Evolutionary conservation across 2,888 invertebrate genomes (phyloP).

Genomic region (Melangyna quadrimaculata): DNA sequence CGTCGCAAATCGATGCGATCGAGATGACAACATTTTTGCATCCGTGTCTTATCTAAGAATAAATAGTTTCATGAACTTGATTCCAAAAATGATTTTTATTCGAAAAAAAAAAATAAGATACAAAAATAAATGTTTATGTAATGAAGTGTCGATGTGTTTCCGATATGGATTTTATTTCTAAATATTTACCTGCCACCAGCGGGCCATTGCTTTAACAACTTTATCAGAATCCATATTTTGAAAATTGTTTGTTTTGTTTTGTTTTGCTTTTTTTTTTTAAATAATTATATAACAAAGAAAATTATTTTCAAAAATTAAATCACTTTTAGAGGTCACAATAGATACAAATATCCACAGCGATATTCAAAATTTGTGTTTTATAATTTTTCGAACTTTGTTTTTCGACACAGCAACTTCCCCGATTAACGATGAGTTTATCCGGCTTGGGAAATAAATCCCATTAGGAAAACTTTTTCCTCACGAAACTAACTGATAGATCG

Average conservation of each 20-base stretch:
- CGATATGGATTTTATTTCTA: neutral
- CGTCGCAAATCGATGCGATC: conserved; percentile 40
- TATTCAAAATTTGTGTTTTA: neutral
- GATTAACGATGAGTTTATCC: neutral
- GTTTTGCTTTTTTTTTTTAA: conserved; percentile 13
- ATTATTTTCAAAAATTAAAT: neutral
- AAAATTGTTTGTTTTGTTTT: neutral
- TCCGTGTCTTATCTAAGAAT: conserved; percentile 13
- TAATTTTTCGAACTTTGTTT: neutral
- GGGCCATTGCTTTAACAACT: conserved; percentile 81
- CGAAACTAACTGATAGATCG: neutral
- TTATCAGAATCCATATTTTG: conserved; percentile 79
- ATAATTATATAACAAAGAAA: conserved; percentile 74
- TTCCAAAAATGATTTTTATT: conserved; percentile 1
- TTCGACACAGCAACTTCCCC: neutral
- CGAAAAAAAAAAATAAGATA: neutral
- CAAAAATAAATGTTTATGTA: conserved; percentile 19
- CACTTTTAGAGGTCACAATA: conserved; percentile 39
- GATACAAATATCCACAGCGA: conserved; percentile 6
- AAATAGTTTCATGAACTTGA: conserved; percentile 56
- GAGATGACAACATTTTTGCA: conserved; percentile 12
- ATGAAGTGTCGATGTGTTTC: neutral
- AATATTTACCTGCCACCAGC: conserved; percentile 81
- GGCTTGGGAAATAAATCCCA: conserved; percentile 25
- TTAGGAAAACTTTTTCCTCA: conserved; percentile 1